Conservation (phyloP, 1,140 invertebrate genomes). For the Zaprionus kolodkinae region DNA sequence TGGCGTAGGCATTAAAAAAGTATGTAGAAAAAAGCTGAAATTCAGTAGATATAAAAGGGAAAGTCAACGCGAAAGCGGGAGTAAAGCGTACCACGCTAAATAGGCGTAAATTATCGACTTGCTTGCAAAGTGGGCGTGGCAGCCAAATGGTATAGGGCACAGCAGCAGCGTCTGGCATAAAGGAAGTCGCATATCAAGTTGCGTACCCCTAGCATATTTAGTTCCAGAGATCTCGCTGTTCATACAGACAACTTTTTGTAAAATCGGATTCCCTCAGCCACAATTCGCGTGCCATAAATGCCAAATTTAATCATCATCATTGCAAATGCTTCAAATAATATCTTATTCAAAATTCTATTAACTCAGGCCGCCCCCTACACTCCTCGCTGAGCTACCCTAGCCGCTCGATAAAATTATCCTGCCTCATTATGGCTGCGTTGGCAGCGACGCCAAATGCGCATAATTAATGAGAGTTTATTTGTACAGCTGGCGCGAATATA, state of each 20-base stretch:
- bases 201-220: not conserved
- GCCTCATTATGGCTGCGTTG: conserved; percentile 41
- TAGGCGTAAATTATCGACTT: too few relatives aligned
- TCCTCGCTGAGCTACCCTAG: not conserved
- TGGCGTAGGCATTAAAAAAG: too few relatives aligned
- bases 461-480: conserved; percentile 74
- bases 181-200: not conserved
- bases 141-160: not conserved
- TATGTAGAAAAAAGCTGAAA: not conserved
- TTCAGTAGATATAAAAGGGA: not conserved
- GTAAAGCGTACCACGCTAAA: too few relatives aligned
- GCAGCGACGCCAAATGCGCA: conserved; percentile 54
- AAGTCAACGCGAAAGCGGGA: not conserved
- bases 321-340: conserved; percentile 29
- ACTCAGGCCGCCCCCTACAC: not conserved
- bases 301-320: conserved; percentile 12
- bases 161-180: too few relatives aligned
- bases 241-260: not conserved
- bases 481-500: conserved; percentile 53
- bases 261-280: not conserved
- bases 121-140: not conserved
- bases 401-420: conserved; percentile 24
- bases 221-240: not conserved
- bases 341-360: conserved; percentile 71
- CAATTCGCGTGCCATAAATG: not conserved